Evolutionary conservation across 2,797 vertebrate species (phyloP).

Genomic region (Myripristis jacobus): DNA sequence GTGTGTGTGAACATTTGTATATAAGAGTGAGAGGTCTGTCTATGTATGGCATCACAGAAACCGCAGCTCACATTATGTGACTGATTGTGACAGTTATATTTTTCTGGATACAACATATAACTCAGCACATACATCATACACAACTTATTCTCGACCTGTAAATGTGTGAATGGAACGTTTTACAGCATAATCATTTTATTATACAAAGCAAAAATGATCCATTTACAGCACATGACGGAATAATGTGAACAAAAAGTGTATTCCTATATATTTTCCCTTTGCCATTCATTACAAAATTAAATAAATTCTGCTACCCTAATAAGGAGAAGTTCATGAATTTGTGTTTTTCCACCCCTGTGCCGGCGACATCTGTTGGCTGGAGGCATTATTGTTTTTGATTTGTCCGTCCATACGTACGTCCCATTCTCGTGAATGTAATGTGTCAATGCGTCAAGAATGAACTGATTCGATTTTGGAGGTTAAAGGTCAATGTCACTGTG

Average conservation of each 20-base stretch:
- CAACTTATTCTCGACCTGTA: constrained; percentile 44
- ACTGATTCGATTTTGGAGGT: too few relatives aligned
- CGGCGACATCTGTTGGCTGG: too few relatives aligned
- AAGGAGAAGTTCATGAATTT: not conserved
- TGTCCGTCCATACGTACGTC: too few relatives aligned
- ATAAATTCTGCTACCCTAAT: constrained; percentile 51
- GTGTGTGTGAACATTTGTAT: constrained; percentile 70
- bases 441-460: too few relatives aligned
- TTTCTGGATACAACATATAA: constrained; percentile 48
- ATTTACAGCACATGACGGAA: constrained; percentile 18
- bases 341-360: too few relatives aligned
- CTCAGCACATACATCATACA: constrained; percentile 39
- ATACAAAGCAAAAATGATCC: constrained; percentile 10
- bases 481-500: too few relatives aligned
- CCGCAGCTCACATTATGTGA: constrained; percentile 43
- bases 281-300: constrained; percentile 39
- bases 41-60: constrained; percentile 47
- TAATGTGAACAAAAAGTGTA: constrained; percentile 51
- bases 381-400: too few relatives aligned
- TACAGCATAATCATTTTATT: constrained; percentile 16
- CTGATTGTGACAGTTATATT: constrained; percentile 63
- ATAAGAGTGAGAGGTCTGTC: constrained; percentile 51
- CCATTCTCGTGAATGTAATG: too few relatives aligned
- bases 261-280: constrained; percentile 16
- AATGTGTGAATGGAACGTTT: constrained; percentile 48